These are phyloP conservation scores for Xanthia togata DNA, from an alignment of 2,888 invertebrate species.

Conservation along the genomic window DNA sequence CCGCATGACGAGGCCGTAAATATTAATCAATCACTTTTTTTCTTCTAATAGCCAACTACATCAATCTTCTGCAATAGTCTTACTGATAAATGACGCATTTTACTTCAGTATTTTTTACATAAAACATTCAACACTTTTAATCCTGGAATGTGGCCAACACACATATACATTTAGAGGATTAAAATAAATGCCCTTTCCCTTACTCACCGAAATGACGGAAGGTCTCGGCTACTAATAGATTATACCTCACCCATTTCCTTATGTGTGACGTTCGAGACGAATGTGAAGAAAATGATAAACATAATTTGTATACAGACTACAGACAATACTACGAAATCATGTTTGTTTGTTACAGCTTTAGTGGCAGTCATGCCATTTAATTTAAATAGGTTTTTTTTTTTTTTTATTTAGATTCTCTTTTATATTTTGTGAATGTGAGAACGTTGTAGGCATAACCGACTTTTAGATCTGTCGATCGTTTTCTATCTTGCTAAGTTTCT, in stretches of 20 bases:
- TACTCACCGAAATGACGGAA: conserved; percentile 40
- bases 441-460: too few species aligned
- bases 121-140: conserved; percentile 25
- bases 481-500: too few species aligned
- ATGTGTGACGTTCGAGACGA: conserved; percentile 11
- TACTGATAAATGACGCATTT: conserved; percentile 1
- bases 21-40: not conserved
- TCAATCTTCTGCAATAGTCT: not conserved
- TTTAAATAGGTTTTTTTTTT: too few species aligned
- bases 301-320: not conserved
- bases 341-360: too few species aligned
- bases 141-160: conserved; percentile 46
- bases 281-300: conserved; percentile 2
- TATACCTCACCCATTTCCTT: conserved; percentile 27
- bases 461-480: too few species aligned
- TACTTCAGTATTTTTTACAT: not conserved
- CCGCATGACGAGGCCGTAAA: not conserved
- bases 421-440: too few species aligned
- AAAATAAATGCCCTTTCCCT: conserved; percentile 60
- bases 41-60: not conserved
- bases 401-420: too few species aligned
- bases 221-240: conserved; percentile 45
- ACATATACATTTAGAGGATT: conserved; percentile 9
- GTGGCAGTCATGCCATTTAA: too few species aligned
- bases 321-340: conserved; percentile 4